Conservation (phyloP, 1,140 invertebrate species). For the Ceratitis capitata region DNA sequence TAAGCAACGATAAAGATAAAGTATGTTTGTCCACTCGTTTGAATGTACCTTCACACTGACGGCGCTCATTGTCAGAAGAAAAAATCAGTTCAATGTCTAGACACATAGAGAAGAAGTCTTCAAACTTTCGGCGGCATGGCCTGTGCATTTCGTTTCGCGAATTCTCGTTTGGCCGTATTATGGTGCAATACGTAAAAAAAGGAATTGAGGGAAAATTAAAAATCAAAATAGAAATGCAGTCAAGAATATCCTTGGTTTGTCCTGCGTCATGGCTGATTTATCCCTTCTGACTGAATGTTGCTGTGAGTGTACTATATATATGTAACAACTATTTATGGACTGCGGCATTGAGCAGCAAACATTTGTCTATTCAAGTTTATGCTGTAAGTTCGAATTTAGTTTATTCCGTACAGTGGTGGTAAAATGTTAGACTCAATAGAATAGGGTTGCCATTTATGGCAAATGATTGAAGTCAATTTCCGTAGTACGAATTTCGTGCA, state of each 20-base stretch:
- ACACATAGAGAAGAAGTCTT: background rate
- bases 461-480: no score
- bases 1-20: conserved; percentile 27
- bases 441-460: background rate
- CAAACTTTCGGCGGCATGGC: background rate
- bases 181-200: background rate
- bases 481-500: no score
- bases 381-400: background rate
- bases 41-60: background rate
- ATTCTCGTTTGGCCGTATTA: background rate
- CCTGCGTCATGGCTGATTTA: background rate
- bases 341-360: no score
- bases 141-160: background rate
- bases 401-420: background rate
- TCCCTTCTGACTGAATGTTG: background rate
- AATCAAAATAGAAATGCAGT: background rate
- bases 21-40: background rate
- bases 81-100: conserved; percentile 29
- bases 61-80: background rate
- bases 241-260: background rate
- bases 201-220: background rate
- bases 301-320: background rate
- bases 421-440: background rate
- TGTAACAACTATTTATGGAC: background rate
- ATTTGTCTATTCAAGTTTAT: background rate